A percentile compares a stretch with the other conserved stretches of the same genome.
Evolutionary conservation across 2,113 vertebrate species (phyloP).

Genomic region (Equus quagga): DNA sequence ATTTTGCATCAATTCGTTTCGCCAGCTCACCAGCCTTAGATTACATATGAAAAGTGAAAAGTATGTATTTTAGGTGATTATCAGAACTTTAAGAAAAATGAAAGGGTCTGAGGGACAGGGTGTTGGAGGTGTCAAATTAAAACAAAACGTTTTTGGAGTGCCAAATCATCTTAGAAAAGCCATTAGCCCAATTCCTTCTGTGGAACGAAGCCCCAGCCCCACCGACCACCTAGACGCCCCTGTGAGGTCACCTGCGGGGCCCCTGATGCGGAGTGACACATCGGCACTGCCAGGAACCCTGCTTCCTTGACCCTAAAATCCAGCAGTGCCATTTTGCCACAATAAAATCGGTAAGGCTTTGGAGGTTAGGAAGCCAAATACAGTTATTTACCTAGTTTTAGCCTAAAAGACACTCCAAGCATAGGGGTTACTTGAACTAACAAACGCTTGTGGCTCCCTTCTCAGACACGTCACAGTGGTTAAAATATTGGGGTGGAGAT

Average conservation of each 20-base stretch:
- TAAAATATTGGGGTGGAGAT: neutral
- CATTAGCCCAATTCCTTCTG: neutral
- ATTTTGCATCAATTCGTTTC: slow-evolving; percentile 31
- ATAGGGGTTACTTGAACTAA: neutral
- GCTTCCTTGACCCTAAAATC: neutral
- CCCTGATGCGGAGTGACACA: accelerated
- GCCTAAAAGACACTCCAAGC: neutral
- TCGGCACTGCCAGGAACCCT: neutral
- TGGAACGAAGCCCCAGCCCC: neutral
- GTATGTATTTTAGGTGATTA: neutral
- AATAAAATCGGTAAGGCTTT: neutral
- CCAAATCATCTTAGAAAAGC: neutral
- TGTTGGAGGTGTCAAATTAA: neutral
- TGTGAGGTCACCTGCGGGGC: neutral
- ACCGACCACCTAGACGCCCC: neutral
- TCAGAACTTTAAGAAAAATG: neutral
- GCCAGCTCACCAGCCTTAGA: neutral
- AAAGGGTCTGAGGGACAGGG: neutral
- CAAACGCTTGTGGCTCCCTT: neutral
- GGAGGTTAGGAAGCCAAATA: neutral
- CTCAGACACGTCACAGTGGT: neutral
- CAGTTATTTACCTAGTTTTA: neutral
- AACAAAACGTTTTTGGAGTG: neutral
- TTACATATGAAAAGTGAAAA: neutral
- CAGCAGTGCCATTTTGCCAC: neutral